A percentile compares a stretch with the other conserved stretches of the same genome.
These are phyloP conservation scores for Hyalella azteca DNA, from an alignment of 2,888 invertebrate species.

Conservation along the genomic window DNA sequence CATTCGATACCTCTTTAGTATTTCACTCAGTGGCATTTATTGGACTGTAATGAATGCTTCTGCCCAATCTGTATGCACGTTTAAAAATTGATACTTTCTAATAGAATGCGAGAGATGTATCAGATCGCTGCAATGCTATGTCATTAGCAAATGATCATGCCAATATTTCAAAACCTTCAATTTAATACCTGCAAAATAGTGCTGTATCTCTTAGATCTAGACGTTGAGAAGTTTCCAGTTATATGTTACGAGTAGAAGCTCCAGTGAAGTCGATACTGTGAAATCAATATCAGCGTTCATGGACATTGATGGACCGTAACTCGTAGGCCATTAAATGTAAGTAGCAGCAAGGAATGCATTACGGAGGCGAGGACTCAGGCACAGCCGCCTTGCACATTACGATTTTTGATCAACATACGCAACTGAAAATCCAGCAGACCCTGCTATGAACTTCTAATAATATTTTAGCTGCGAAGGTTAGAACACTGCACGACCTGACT, in stretches of 20 bases:
- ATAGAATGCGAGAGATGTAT: no score
- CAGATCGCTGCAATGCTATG: not conserved
- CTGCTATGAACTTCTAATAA: not conserved
- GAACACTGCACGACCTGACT: not conserved
- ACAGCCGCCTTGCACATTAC: slow-evolving; percentile 9
- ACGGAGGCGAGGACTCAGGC: not conserved
- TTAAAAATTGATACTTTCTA: no score
- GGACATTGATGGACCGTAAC: slow-evolving; percentile 23
- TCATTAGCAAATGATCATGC: not conserved
- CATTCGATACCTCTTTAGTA: no score
- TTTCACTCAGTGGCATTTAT: no score
- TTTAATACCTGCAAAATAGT: not conserved
- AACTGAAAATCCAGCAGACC: not conserved
- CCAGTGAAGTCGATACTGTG: not conserved
- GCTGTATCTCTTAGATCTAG: not conserved
- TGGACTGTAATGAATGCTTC: no score
- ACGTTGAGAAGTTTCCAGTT: not conserved
- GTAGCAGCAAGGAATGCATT: slow-evolving; percentile 20
- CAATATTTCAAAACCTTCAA: not conserved
- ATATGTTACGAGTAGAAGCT: not conserved
- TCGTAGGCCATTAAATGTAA: slow-evolving; percentile 1
- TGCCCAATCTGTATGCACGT: no score
- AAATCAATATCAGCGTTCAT: slow-evolving; percentile 5
- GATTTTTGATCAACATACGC: slow-evolving; percentile 19
- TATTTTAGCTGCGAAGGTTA: not conserved